Evolutionary conservation across 2,797 vertebrate genomes (phyloP), one percentile per base, ranked within the genome.

Genomic region (Selene dorsalis): DNA sequence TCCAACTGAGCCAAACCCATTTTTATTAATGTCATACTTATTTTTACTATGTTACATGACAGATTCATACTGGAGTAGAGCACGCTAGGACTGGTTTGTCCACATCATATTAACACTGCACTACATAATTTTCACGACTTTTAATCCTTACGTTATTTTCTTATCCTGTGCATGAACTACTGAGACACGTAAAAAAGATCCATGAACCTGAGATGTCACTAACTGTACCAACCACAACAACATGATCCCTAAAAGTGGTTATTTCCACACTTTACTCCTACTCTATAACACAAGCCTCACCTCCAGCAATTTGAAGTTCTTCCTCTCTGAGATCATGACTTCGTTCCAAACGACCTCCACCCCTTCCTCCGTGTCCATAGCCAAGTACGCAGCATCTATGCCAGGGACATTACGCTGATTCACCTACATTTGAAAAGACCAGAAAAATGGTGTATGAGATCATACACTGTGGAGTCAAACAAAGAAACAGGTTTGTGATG

Each of bases 271-370:
- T 79, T 62, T 35, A 11, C 32, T 56, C 7, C 1, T 7, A 10
- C 16, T 62, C 5, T 22, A 12, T 61, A 28, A 60, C 61, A 68
- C 28, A 16, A 6, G 32, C 61, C 77, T 95, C 87, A 98, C 98
- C 94, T 99, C 97, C 89, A 98, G 96, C 53, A 96, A 92, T 80
- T 98, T 98, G 38, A 98, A 97, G 93, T 98, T 99, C 90, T 98
- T 99, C 82, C 96, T 92, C 83, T 99, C 97, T 4, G 98, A 99
- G 83, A 99, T 98, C 92, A 97, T 98, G 47, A 99, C 97, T 90
- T 99, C 97, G 78, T 99, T 99, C 98, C 98, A 99, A 20, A 99
- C 98, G 1, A 99, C 98, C 76, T 99, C 98, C 69, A 99, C 97
- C 0, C 97, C 98, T 74, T 99, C 98, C 87, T 99, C 98, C 0